These are phyloP conservation scores for Pungitius pungitius DNA, from an alignment of 2,113 vertebrate genomes.

Conservation along the genomic window DNA sequence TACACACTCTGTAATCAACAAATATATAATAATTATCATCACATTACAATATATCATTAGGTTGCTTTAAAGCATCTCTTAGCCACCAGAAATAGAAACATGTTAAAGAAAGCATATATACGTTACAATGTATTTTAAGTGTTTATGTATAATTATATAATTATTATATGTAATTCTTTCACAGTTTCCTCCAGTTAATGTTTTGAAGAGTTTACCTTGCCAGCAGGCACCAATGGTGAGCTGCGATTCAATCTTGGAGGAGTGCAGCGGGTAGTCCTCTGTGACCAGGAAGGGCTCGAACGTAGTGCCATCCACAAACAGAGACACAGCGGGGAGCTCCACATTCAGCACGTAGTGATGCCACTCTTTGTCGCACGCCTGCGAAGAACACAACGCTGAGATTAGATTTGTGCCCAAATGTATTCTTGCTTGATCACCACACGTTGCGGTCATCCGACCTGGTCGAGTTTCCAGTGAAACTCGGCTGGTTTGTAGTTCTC, in stretches of 20 bases:
- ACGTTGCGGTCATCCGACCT: conserved; percentile 68
- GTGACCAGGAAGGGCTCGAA: conserved; percentile 95
- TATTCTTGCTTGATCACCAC: neutral
- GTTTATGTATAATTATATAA: too few relatives aligned
- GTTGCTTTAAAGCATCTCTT: neutral
- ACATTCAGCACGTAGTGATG: conserved; percentile 96
- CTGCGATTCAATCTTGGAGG: conserved; percentile 89
- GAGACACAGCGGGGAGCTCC: conserved; percentile 87
- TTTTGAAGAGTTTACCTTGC: conserved; percentile 86
- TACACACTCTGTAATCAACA: neutral
- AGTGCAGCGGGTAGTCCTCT: conserved; percentile 93
- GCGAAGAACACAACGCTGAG: neutral
- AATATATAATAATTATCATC: neutral
- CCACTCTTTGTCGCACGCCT: conserved; percentile 98
- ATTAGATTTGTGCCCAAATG: neutral
- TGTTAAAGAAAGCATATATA: neutral
- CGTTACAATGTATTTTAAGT: neutral
- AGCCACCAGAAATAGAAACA: neutral
- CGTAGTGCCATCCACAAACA: conserved; percentile 90
- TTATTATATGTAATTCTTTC: too few relatives aligned
- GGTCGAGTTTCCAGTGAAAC: conserved; percentile 97
- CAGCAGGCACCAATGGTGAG: conserved; percentile 96
- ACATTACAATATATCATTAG: neutral
- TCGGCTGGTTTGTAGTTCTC: conserved; percentile 93
- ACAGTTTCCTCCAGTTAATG: neutral